Percentiles rank a stretch among this genome's conserved stretches.
phyloP scores from a whole-genome alignment of 2,888 invertebrate genomes.

The Subacronicta megacephala region DNA sequence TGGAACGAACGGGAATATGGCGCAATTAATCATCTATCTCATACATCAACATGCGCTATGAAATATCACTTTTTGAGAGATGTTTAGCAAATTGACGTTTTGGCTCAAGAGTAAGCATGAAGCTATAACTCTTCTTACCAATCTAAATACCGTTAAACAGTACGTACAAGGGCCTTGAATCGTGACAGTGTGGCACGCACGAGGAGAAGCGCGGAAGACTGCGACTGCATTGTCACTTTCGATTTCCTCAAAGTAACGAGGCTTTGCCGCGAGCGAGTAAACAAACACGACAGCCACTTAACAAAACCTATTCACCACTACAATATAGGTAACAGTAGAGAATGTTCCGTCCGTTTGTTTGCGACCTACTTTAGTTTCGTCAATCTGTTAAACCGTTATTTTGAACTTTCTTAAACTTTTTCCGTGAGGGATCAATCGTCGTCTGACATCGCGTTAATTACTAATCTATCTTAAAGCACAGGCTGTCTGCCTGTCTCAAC shows the following conservation, averaged over 20 bases:
- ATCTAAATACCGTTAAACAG: slow-evolving; percentile 34
- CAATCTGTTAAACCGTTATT: slow-evolving; percentile 44
- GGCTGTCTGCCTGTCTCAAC: slow-evolving; percentile 22
- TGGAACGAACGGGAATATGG: slow-evolving; percentile 10
- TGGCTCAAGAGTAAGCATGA: slow-evolving; percentile 2
- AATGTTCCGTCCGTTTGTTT: slow-evolving; percentile 43
- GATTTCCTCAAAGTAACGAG: slow-evolving; percentile 67
- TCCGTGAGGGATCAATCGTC: slow-evolving; percentile 30
- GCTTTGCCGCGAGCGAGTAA: slow-evolving; percentile 50
- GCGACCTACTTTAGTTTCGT: slow-evolving; percentile 50
- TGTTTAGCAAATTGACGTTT: slow-evolving; percentile 10
- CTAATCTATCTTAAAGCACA: slow-evolving; percentile 30
- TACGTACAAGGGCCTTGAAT: slow-evolving; percentile 43
- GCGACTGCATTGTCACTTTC: slow-evolving; percentile 70
- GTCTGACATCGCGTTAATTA: slow-evolving; percentile 45
- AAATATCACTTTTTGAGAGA: slow-evolving; percentile 26
- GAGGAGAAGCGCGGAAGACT: slow-evolving; percentile 61
- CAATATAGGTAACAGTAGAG: slow-evolving; percentile 41
- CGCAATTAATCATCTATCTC: slow-evolving; percentile 30
- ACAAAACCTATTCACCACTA: slow-evolving; percentile 48
- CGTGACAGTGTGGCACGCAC: slow-evolving; percentile 62
- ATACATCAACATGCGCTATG: slow-evolving; percentile 14
- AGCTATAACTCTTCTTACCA: slow-evolving; percentile 17
- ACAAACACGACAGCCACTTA: slow-evolving; percentile 44
- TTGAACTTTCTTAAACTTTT: slow-evolving; percentile 35